A percentile compares a stretch with the other conserved stretches of the same genome.
Evolutionary conservation across 2,888 invertebrate genomes (phyloP).

Genomic region (Acronicta psi): DNA sequence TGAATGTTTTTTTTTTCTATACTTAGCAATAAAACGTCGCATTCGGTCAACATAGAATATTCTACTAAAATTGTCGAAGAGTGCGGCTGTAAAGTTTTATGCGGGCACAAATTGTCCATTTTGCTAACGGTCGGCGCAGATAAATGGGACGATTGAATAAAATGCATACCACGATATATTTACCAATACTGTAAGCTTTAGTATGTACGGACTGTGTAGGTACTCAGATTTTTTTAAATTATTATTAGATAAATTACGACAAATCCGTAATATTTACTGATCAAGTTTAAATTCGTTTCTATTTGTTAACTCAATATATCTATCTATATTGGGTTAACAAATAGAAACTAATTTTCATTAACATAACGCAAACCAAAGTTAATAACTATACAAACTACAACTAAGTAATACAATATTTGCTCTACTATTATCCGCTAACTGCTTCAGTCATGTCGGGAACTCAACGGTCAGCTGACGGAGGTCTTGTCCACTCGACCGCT

Average conservation of each 20-base stretch:
- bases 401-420: background rate
- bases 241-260: too few relatives aligned
- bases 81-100: constrained; percentile 63
- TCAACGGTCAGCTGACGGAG: constrained; percentile 59
- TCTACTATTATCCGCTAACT: background rate
- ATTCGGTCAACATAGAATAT: constrained; percentile 15
- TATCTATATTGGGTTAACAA: too few relatives aligned
- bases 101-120: constrained; percentile 63
- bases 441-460: constrained; percentile 32
- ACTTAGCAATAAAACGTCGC: too few relatives aligned
- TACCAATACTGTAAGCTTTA: constrained; percentile 3
- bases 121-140: constrained; percentile 30
- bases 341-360: background rate
- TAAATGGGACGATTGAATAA: constrained; percentile 23
- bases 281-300: too few relatives aligned
- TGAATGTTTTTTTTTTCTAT: too few relatives aligned
- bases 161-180: constrained; percentile 13
- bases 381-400: background rate
- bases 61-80: constrained; percentile 36
- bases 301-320: too few relatives aligned
- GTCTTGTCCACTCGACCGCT: constrained; percentile 58
- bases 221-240: background rate
- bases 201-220: background rate
- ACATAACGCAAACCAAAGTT: background rate
- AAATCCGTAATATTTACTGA: too few relatives aligned